Conservation (phyloP, 2,113 vertebrate species). For the Marcusenius ussheri region DNA sequence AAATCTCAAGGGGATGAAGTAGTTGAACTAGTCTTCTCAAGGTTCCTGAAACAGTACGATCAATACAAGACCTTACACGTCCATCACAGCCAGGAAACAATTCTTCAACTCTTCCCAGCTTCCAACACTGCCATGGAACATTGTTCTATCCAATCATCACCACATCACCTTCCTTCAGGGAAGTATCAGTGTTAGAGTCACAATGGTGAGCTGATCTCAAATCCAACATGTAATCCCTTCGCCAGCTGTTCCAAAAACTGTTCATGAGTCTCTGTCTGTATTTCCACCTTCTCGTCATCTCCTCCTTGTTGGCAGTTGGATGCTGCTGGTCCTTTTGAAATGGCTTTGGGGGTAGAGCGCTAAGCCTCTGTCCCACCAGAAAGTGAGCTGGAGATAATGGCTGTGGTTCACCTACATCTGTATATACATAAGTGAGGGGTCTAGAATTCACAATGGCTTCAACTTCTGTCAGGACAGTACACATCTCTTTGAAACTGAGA, state of each 20-base stretch:
- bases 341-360: not conserved
- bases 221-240: constrained; percentile 19
- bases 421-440: no score
- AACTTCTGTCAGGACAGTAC: no score
- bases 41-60: not conserved
- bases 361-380: constrained; percentile 12
- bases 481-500: no score
- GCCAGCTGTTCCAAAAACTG: constrained; percentile 24
- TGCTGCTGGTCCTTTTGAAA: constrained; percentile 9
- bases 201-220: constrained; percentile 18
- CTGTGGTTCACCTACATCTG: not conserved
- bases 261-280: constrained; percentile 23
- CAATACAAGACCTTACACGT: not conserved
- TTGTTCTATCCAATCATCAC: constrained; percentile 4
- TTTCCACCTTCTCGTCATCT: constrained; percentile 17
- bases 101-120: constrained; percentile 9
- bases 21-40: not conserved
- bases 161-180: constrained; percentile 4
- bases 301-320: constrained; percentile 9
- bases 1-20: no score
- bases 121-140: not conserved
- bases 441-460: no score
- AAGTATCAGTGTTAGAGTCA: not conserved
- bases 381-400: constrained; percentile 9
- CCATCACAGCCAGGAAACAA: constrained; percentile 18